Evolutionary conservation across 2,113 vertebrate species (phyloP).

Genomic region (Sarotherodon lohbergeri): DNA sequence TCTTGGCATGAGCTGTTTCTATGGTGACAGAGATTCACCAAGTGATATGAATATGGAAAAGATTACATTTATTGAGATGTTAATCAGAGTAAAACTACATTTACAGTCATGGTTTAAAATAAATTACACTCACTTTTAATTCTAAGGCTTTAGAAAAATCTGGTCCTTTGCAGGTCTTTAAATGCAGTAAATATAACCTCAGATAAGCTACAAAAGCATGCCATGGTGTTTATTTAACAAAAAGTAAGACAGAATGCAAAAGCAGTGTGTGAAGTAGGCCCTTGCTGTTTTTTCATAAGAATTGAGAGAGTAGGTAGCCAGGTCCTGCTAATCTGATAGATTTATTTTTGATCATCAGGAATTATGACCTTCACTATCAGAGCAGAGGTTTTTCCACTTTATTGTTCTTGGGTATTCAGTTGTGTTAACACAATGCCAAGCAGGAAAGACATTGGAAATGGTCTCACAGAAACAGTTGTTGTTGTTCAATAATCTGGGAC

Average conservation of each 20-base stretch:
- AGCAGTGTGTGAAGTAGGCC: not conserved
- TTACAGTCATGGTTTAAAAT: not conserved
- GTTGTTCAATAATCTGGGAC: not conserved
- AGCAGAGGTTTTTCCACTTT: not conserved
- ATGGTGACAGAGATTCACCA: slow-evolving; percentile 7
- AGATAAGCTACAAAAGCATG: not conserved
- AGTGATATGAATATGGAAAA: not conserved
- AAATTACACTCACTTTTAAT: not conserved
- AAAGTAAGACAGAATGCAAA: not conserved
- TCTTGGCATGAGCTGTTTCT: not conserved
- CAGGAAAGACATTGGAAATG: not conserved
- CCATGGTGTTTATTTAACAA: not conserved
- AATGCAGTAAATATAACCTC: not conserved
- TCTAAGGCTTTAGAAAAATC: not conserved
- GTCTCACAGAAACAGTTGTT: not conserved
- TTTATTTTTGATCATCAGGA: not conserved
- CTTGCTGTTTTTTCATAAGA: not conserved
- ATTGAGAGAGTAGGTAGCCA: not conserved
- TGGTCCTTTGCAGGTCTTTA: not conserved
- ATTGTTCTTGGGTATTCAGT: not conserved
- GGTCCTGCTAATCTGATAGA: not conserved
- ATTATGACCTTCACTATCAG: not conserved
- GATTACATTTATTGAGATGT: not conserved
- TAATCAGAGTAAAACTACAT: not conserved
- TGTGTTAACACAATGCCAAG: not conserved